Evolutionary conservation across 2,113 vertebrate species (phyloP), one percentile per base, ranked within the genome.

Genomic region (Marcusenius ussheri): DNA sequence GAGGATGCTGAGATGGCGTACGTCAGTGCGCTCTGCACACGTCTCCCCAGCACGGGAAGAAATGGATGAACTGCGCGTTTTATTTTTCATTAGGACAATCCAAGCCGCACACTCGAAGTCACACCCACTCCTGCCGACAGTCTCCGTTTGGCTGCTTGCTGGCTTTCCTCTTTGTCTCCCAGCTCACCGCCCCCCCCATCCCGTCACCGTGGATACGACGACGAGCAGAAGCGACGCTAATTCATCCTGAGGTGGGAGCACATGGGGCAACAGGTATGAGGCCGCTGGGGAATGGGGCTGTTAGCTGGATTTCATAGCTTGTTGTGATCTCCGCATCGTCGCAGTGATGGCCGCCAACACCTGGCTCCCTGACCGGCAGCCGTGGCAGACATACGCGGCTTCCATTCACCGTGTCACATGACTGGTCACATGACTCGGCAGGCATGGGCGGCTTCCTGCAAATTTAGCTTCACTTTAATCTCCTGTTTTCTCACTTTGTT

Each of bases 221-320:
- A 94, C 95, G 92, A 95, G 93, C 94, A 94, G 93, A 94, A 94
- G 94, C 92, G 92, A 94, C 94, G 94, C 94, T 94, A 95, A 95
- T 94, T 91, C 91, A 89, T 86, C 91, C 90, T 77, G 92, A 93
- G 92, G 91, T 85, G 91, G 93, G 83, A 24, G 62, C 39, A 31
- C 42, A 83, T 3, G 31, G 93, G 94, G 91, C 91, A 93, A 92
- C 93, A 96, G 94, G 94, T 94, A 94, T 90, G 86, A 83, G 90
- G 90, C 92, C 35, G 45, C 70, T 46, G 84, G 90, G 74, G 58
- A 89, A 62, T 93, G 96, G 95, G 95, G 94, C 94, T 95, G 95
- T 96, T 95, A 95, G 95, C 88, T 93, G 94, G 93, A 96, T 95
- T 96, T 96, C 95, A 95, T 93, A 93, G 91, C 93, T 92, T 91